Evolutionary conservation across 1,140 invertebrate genomes (phyloP).

Genomic region (Drusus annulatus): DNA sequence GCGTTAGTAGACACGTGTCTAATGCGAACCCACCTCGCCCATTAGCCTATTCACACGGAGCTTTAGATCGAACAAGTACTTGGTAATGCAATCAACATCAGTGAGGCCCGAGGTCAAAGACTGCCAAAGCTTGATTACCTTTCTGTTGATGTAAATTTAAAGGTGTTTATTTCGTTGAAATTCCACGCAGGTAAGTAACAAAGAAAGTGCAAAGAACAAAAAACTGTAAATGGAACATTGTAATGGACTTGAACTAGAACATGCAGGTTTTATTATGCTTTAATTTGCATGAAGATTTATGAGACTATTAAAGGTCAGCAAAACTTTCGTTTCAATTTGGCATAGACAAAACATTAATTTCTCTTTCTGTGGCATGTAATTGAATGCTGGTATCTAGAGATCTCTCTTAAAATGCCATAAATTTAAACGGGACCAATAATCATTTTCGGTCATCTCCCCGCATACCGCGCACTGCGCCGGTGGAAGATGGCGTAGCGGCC

Average conservation of each 20-base stretch:
- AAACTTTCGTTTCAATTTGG: constrained; percentile 37
- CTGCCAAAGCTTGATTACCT: background rate
- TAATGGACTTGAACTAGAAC: constrained; percentile 26
- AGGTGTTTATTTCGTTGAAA: background rate
- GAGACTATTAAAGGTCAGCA: constrained; percentile 18
- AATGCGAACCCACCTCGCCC: too few relatives aligned
- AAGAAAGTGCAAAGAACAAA: background rate
- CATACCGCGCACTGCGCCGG: background rate
- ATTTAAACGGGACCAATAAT: constrained; percentile 31
- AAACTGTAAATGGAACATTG: constrained; percentile 3
- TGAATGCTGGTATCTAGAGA: constrained; percentile 17
- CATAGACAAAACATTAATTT: constrained; percentile 25
- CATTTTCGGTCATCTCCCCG: constrained; percentile 3
- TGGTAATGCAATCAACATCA: background rate
- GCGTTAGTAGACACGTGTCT: too few relatives aligned
- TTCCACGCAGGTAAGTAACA: background rate
- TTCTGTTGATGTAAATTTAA: background rate
- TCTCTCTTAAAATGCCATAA: constrained; percentile 24
- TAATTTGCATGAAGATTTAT: constrained; percentile 39
- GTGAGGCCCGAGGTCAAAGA: background rate
- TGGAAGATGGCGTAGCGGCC: background rate
- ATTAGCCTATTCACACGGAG: too few relatives aligned
- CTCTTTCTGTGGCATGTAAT: constrained; percentile 10
- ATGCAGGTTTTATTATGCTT: background rate
- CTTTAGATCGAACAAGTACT: too few relatives aligned